Conservation (phyloP, 2,888 invertebrate species). For the Polymixis lichenea region DNA sequence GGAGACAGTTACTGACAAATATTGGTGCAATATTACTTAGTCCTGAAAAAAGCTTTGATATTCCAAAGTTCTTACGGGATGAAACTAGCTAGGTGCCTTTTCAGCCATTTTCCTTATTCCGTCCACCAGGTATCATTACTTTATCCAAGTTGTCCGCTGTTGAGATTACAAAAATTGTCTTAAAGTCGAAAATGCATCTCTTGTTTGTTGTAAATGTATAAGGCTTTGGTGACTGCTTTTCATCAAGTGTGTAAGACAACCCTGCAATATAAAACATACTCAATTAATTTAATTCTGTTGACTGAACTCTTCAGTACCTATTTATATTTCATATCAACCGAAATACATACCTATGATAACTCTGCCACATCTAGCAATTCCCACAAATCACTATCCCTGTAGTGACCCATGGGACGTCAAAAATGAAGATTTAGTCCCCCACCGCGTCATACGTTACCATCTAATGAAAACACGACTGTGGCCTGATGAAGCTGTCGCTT, state of each 20-base stretch:
- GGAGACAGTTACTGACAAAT: neutral
- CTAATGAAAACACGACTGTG: conserved; percentile 88
- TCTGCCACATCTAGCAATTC: conserved; percentile 70
- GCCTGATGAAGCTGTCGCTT: conserved; percentile 83
- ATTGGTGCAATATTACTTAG: neutral
- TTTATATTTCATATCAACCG: neutral
- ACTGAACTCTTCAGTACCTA: neutral
- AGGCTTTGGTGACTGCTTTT: neutral
- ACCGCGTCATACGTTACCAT: conserved; percentile 89
- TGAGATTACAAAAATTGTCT: neutral
- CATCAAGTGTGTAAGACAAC: neutral
- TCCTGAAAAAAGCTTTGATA: neutral
- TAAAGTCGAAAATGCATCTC: neutral
- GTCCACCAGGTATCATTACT: neutral
- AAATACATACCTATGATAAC: neutral
- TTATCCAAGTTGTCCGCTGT: neutral
- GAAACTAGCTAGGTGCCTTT: neutral
- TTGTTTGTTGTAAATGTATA: neutral
- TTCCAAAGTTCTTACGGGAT: neutral
- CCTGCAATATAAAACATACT: neutral
- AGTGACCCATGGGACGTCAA: conserved; percentile 88
- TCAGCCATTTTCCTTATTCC: neutral
- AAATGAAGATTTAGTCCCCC: conserved; percentile 90
- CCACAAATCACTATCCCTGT: conserved; percentile 58
- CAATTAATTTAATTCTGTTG: neutral